phyloP scores from a whole-genome alignment of 2,113 vertebrate species.

The Amphilophus citrinellus region DNA sequence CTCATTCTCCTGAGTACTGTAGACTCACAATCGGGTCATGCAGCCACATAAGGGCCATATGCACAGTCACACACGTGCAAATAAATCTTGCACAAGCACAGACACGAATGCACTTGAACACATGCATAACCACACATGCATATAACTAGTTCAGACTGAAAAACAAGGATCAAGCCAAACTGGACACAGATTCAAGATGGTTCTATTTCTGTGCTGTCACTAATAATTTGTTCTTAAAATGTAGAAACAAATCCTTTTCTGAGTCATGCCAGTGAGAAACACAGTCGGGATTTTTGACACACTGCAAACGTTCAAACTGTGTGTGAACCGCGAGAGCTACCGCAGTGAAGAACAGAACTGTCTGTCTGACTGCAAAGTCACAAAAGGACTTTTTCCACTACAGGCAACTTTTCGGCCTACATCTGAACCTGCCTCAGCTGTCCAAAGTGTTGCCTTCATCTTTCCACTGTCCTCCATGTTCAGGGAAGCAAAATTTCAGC shows the following conservation, averaged over 20 bases:
- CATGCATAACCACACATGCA: slow-evolving; percentile 26
- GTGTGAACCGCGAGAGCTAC: slow-evolving; percentile 16
- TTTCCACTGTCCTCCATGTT: background rate
- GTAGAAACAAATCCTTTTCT: slow-evolving; percentile 30
- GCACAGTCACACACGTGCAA: slow-evolving; percentile 12
- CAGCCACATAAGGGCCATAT: slow-evolving; percentile 21
- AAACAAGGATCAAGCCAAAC: slow-evolving; percentile 46
- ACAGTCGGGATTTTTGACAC: slow-evolving; percentile 44
- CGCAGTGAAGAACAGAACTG: slow-evolving; percentile 25
- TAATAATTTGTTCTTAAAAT: slow-evolving; percentile 51
- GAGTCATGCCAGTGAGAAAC: slow-evolving; percentile 27
- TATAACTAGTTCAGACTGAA: slow-evolving; percentile 44
- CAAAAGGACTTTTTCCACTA: background rate
- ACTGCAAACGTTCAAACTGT: slow-evolving; percentile 24
- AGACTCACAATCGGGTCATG: slow-evolving; percentile 41
- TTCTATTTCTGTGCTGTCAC: slow-evolving; percentile 25
- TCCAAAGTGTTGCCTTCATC: slow-evolving; percentile 1
- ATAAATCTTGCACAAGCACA: slow-evolving; percentile 22
- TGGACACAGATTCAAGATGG: slow-evolving; percentile 26
- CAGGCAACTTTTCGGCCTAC: background rate
- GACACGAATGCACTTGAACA: slow-evolving; percentile 39
- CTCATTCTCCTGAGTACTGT: slow-evolving; percentile 17
- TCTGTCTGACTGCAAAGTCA: slow-evolving; percentile 28
- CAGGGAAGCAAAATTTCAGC: background rate
- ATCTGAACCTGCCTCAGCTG: background rate